Evolutionary conservation across 2,888 invertebrate genomes (phyloP).

Genomic region (Drosophila flavopinicola): DNA sequence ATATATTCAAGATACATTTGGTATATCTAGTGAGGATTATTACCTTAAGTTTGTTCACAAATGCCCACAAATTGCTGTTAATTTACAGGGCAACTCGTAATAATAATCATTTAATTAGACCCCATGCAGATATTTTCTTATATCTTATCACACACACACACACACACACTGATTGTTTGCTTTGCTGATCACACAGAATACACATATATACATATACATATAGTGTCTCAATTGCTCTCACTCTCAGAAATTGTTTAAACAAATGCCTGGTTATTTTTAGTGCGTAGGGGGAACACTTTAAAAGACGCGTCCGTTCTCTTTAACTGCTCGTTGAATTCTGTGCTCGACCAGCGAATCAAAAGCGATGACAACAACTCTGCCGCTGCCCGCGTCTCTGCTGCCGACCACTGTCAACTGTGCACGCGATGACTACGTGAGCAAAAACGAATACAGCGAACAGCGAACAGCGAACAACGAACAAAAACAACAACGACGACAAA

Average conservation of each 20-base stretch:
- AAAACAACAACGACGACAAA: constrained; percentile 38
- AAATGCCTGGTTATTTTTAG: constrained; percentile 47
- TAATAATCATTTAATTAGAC: constrained; percentile 11
- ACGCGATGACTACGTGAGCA: constrained; percentile 79
- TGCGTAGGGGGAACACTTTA: constrained; percentile 25
- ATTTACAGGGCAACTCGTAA: constrained; percentile 16
- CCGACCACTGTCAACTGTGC: constrained; percentile 39
- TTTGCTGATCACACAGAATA: constrained; percentile 33
- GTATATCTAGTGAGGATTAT: constrained; percentile 28
- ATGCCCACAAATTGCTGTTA: background rate
- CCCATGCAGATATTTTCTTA: constrained; percentile 24
- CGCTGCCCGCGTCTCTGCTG: constrained; percentile 22
- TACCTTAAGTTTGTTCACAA: constrained; percentile 48
- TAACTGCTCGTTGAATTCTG: constrained; percentile 67
- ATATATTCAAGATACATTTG: background rate
- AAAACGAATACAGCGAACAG: constrained; percentile 53
- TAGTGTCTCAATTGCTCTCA: constrained; percentile 27
- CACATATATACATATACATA: constrained; percentile 3
- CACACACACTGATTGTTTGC: constrained; percentile 41
- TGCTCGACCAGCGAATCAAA: constrained; percentile 30
- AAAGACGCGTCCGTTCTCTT: constrained; percentile 67
- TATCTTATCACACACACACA: constrained; percentile 50
- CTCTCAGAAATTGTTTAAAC: constrained; percentile 58
- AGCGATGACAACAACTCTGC: constrained; percentile 48
- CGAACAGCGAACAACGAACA: constrained; percentile 22